phyloP scores from a whole-genome alignment of 2,113 vertebrate genomes.

The Rhinoptilus africanus region DNA sequence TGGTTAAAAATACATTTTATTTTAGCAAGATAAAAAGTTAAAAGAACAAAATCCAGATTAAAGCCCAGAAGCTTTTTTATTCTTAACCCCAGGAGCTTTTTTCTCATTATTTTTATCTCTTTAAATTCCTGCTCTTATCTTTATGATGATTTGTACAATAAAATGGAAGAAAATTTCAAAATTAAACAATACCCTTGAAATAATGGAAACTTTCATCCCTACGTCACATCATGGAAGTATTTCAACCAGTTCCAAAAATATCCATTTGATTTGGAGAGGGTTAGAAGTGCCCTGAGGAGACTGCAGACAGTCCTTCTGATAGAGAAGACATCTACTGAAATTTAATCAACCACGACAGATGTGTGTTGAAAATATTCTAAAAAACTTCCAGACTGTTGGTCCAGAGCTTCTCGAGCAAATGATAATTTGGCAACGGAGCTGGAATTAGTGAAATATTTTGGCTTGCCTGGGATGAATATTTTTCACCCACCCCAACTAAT shows the following conservation, averaged over 20 bases:
- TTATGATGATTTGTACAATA: accelerated
- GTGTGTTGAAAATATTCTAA: not conserved
- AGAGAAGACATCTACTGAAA: not conserved
- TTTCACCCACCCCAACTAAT: not conserved
- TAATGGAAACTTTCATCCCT: not conserved
- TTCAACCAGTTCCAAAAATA: not conserved
- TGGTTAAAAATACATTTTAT: not conserved
- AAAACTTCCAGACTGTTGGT: not conserved
- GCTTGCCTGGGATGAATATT: not conserved
- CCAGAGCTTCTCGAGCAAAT: not conserved
- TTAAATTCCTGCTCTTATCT: not conserved
- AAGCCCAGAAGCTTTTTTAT: not conserved
- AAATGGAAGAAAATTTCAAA: not conserved
- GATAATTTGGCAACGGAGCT: not conserved
- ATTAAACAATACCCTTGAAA: not conserved
- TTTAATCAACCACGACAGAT: not conserved
- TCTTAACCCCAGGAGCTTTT: not conserved
- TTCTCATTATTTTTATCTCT: not conserved
- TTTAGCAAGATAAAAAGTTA: not conserved
- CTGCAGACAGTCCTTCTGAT: not conserved
- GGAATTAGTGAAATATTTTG: constrained; percentile 12
- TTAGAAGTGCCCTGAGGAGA: not conserved
- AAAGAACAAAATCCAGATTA: not conserved
- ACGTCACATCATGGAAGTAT: not conserved
- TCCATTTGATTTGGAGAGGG: not conserved